Evolutionary conservation across 2,888 invertebrate species (phyloP), one percentile per base, ranked within the genome.

Genomic region (Euplexia lucipara): DNA sequence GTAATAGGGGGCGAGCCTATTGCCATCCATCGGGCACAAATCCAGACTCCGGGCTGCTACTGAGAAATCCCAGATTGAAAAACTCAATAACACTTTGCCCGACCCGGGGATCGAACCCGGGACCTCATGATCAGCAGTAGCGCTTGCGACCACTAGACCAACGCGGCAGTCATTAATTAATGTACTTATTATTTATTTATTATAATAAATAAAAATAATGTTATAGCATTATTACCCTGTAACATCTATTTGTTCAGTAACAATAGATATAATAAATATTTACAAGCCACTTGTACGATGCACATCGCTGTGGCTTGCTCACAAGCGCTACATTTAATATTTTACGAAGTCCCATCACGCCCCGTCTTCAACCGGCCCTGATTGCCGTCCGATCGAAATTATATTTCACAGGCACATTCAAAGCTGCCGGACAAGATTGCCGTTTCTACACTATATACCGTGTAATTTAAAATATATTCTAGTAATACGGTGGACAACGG

Each of bases 361-460:
- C 89, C 91, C 90, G 85, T 89, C 94, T 94, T 95, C 94, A 95
- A 95, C 95, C 90, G 94, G 83, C 88, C 89, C 92, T 95, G 95
- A 95, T 95, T 95, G 95, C 93, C 89, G 92, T 90, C 92, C 93
- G 91, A 95, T 95, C 94, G 93, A 91, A 95, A 95, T 95, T 94
- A 95, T 95, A 95, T 95, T 94, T 94, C 92, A 89, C 90, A 88
- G 89, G 91, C 91, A 93, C 93, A 95, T 94, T 93, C 95, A 94
- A 93, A 94, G 90, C 91, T 72, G 74, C 89, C 82, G 89, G 90
- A 90, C 92, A 92, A 93, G 93, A 94, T 94, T 92, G 92, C 91
- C 85, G 87, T 86, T 86, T 85, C 83, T 51, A 47, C 67, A 69
- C 60, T 9, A 12, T 49, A 49, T 34, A 49, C 32, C 68, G 66